phyloP scores from a whole-genome alignment of 2,113 vertebrate species.

The Alexandromys fortis region DNA sequence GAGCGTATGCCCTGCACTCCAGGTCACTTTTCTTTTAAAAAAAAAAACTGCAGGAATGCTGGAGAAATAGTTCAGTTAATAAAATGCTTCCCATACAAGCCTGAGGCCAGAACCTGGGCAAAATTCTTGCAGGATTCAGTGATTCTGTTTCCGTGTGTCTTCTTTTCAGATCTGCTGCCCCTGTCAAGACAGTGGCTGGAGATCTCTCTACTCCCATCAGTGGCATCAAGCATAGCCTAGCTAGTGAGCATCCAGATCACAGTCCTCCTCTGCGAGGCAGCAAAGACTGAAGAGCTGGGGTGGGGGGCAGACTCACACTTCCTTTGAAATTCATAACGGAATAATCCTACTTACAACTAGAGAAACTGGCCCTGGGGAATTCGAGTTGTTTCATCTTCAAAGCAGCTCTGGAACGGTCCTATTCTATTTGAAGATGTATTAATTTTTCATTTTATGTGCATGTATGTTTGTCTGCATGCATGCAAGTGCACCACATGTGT shows the following conservation, averaged over 20 bases:
- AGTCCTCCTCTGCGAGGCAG: background rate
- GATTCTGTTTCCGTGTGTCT: background rate
- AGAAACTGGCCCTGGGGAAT: background rate
- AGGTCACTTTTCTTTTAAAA: background rate
- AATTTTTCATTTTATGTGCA: background rate
- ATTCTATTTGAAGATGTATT: background rate
- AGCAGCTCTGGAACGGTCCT: background rate
- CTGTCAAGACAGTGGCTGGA: background rate
- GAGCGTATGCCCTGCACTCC: background rate
- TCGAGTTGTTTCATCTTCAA: conserved; percentile 10
- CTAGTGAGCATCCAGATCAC: background rate
- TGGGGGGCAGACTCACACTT: background rate
- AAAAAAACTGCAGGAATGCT: background rate
- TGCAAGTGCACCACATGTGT: background rate
- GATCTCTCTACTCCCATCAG: background rate
- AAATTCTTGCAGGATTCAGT: background rate
- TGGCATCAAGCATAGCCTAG: background rate
- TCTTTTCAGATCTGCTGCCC: conserved; percentile 23
- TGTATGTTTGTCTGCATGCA: background rate
- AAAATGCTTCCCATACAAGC: background rate
- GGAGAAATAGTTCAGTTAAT: background rate
- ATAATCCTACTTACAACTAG: background rate
- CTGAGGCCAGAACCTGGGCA: no score
- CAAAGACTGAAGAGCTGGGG: background rate
- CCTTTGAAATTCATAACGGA: background rate